These are phyloP conservation scores for Enteromius treurensis DNA, from an alignment of 2,797 vertebrate species.

Conservation along the genomic window DNA sequence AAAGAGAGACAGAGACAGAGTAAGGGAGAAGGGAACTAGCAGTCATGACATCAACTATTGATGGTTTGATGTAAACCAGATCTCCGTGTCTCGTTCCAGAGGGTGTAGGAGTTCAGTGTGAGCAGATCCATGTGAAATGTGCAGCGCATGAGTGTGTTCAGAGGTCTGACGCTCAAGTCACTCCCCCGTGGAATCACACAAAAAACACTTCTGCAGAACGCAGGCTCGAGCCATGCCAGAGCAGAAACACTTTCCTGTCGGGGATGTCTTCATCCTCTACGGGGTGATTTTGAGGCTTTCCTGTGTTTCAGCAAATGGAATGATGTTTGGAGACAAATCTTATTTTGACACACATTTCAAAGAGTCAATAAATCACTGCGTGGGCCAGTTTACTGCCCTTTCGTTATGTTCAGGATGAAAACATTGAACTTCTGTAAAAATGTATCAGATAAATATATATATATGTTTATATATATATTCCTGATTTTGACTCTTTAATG, in stretches of 20 bases:
- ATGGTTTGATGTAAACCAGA: slow-evolving; percentile 25
- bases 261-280: too few relatives aligned
- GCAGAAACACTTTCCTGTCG: neutral
- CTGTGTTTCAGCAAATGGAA: too few relatives aligned
- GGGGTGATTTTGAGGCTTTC: too few relatives aligned
- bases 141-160: neutral
- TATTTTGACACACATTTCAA: too few relatives aligned
- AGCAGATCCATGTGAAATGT: slow-evolving; percentile 5
- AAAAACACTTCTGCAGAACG: neutral
- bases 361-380: too few relatives aligned
- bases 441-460: too few relatives aligned
- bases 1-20: neutral
- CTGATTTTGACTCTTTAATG: too few relatives aligned
- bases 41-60: neutral
- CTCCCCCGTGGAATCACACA: slow-evolving; percentile 2
- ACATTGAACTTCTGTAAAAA: too few relatives aligned
- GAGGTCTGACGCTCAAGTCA: slow-evolving; percentile 5
- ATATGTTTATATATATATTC: too few relatives aligned
- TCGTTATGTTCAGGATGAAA: neutral
- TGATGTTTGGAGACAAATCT: too few relatives aligned
- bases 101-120: slow-evolving; percentile 5
- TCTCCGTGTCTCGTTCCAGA: neutral
- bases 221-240: neutral
- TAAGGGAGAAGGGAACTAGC: neutral
- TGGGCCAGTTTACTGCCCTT: neutral